Evolutionary conservation across 1,140 invertebrate genomes (phyloP).

Genomic region (Hycleus phaleratus): DNA sequence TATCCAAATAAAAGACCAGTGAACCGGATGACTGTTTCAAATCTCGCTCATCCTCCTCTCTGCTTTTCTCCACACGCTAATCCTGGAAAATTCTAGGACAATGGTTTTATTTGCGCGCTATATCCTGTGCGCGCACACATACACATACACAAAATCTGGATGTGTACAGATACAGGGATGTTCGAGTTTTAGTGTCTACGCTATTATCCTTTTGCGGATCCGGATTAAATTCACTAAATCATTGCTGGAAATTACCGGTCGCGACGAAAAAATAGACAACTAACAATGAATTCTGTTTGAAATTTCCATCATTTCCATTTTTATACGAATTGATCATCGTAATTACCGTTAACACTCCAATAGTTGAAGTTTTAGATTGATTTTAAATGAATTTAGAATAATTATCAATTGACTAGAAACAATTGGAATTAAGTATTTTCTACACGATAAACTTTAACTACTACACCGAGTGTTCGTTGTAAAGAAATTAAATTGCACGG

Average conservation of each 20-base stretch:
- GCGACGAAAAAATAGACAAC: not conserved
- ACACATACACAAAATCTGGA: too few species aligned
- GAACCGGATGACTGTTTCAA: slow-evolving; percentile 19
- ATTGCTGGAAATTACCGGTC: slow-evolving; percentile 15
- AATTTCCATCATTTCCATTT: not conserved
- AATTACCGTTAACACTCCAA: too few species aligned
- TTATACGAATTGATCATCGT: not conserved
- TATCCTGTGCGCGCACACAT: slow-evolving; percentile 5
- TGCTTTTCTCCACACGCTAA: slow-evolving; percentile 15
- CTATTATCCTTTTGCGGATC: slow-evolving; percentile 15
- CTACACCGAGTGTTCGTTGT: too few species aligned
- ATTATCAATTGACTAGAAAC: too few species aligned
- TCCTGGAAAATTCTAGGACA: slow-evolving; percentile 23
- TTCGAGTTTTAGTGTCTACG: slow-evolving; percentile 12
- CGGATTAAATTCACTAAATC: slow-evolving; percentile 18
- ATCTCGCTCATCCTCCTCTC: not conserved
- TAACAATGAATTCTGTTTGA: not conserved
- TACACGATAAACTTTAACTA: too few species aligned
- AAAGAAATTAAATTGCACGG: too few species aligned
- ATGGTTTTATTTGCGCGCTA: slow-evolving; percentile 23
- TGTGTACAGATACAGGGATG: not conserved
- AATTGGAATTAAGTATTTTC: too few species aligned
- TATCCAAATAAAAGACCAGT: slow-evolving; percentile 13
- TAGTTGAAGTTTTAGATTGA: too few species aligned
- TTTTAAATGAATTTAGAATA: too few species aligned